These are phyloP conservation scores for Phlogophora meticulosa DNA, from an alignment of 2,888 invertebrate genomes.

Conservation along the genomic window DNA sequence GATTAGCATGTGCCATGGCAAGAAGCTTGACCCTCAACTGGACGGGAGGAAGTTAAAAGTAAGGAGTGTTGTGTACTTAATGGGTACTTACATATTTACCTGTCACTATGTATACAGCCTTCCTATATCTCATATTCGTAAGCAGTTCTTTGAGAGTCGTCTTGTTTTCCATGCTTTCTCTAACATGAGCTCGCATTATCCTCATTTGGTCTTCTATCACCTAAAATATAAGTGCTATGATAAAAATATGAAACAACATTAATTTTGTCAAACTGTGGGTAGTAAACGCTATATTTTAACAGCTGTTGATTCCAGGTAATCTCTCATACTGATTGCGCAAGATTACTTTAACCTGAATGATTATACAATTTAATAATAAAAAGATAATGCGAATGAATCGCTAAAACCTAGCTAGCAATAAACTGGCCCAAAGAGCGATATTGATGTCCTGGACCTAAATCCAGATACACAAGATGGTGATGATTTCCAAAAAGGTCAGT, in stretches of 20 bases:
- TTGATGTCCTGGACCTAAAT: too few relatives aligned
- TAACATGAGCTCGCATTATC: constrained; percentile 83
- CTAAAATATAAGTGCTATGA: constrained; percentile 70
- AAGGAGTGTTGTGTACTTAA: constrained; percentile 18
- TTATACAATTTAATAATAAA: constrained; percentile 3
- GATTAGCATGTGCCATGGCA: not conserved
- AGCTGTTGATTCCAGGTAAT: constrained; percentile 6
- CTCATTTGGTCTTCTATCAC: constrained; percentile 82
- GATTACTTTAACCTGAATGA: constrained; percentile 3
- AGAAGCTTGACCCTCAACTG: not conserved
- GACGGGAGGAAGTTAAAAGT: not conserved
- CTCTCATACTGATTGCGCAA: constrained; percentile 8
- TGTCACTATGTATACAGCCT: constrained; percentile 85
- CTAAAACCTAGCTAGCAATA: too few relatives aligned
- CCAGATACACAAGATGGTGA: too few relatives aligned
- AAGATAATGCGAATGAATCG: constrained; percentile 6
- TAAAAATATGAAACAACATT: not conserved
- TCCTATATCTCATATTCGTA: constrained; percentile 88
- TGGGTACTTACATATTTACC: constrained; percentile 76
- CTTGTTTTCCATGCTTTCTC: constrained; percentile 89
- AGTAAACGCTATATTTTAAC: not conserved
- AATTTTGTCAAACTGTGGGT: not conserved
- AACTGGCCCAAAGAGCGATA: too few relatives aligned
- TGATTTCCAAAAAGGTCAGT: too few relatives aligned
- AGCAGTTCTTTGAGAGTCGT: constrained; percentile 88